A percentile compares a stretch with the other conserved stretches of the same genome.
phyloP scores from a whole-genome alignment of 1,140 invertebrate species.

The Penaeus japonicus region DNA sequence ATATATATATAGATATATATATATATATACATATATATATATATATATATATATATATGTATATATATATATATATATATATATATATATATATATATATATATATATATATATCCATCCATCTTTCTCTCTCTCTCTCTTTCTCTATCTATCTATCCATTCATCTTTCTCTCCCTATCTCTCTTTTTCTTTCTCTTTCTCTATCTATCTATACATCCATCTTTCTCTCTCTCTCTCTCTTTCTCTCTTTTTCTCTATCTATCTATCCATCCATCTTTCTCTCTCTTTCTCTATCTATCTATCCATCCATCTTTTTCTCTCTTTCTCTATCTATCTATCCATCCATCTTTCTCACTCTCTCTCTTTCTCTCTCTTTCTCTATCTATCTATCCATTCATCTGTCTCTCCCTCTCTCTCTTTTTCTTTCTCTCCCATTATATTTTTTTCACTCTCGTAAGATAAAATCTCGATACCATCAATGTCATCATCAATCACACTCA shows the following conservation, averaged over 20 bases:
- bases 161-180: too few relatives aligned
- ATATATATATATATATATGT: constrained; percentile 3
- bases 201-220: too few relatives aligned
- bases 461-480: background rate
- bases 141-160: too few relatives aligned
- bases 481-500: too few relatives aligned
- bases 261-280: too few relatives aligned
- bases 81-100: constrained; percentile 4
- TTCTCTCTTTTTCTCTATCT: too few relatives aligned
- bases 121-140: background rate
- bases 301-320: too few relatives aligned
- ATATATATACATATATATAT: constrained; percentile 10
- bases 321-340: too few relatives aligned
- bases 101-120: background rate
- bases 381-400: background rate
- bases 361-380: background rate
- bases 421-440: background rate
- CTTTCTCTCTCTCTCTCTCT: too few relatives aligned
- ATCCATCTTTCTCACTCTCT: too few relatives aligned
- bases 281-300: too few relatives aligned
- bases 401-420: background rate
- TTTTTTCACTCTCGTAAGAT: background rate
- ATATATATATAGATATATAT: background rate
- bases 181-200: too few relatives aligned
- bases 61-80: constrained; percentile 8